Evolutionary conservation across 1,140 invertebrate species (phyloP), one percentile per base, ranked within the genome.

Genomic region (Eriocheir sinensis): DNA sequence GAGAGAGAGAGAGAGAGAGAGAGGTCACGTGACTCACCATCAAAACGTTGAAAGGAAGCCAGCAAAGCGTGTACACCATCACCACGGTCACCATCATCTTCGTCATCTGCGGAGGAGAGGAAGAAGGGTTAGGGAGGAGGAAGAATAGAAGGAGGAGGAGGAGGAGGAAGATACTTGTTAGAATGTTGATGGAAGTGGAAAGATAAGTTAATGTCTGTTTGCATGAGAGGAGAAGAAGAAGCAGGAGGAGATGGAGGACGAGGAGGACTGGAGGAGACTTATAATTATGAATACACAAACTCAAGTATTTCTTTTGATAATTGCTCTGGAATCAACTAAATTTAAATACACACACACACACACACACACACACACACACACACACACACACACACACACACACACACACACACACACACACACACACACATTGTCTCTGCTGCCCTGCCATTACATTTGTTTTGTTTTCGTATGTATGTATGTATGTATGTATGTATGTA

Each of bases 71-170:
- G 96, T 98, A 99, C 3, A 98, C 98, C 38, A 98, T 97, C 0
- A 99, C 98, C 0, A 99, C 98, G 0, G 98, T 98, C 93, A 99
- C 98, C 98, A 99, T 99, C 98, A 99, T 99, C 97, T 98, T 99
- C 95, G 99, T 97, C 98, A 99, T 99, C 98, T 99, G 98, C 3
- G 79, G 89, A 27, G 80, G 80, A 81, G n/a, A 36, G 34, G 27
- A 81, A 36, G 27, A 27, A 81, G 27, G 34, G 80, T 8, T 6
- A 81, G 80, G 34, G 80, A 27, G 80, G 27, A 27, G 27, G 80
- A 81, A 27, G 27, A 27, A 81, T 4, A 81, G 80, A 81, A 27
- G 27, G 80, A 27, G 27, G 34, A 27, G 27, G 80, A 27, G 80
- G 34, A 81, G 80, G 80, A 48, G 44, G 44, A 15, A 15, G 44